phyloP scores from a whole-genome alignment of 2,113 vertebrate species.

The Accipiter virgatus region DNA sequence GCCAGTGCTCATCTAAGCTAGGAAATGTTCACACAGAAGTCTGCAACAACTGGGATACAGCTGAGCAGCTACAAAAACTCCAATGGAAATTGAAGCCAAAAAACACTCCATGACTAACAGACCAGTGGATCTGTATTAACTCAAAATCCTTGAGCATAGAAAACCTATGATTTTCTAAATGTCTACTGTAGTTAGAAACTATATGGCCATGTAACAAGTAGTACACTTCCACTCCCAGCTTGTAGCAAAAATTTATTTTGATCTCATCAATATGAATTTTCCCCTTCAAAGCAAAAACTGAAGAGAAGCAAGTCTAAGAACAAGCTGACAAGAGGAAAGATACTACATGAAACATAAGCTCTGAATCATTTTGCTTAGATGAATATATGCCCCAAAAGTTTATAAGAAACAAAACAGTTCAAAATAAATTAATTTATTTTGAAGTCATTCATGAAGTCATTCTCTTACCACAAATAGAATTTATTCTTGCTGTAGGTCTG shows the following conservation, averaged over 20 bases:
- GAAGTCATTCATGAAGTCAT: not conserved
- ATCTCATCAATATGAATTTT: not conserved
- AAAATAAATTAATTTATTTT: not conserved
- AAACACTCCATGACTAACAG: not conserved
- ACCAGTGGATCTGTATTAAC: not conserved
- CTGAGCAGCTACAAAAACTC: not conserved
- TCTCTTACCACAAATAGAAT: constrained; percentile 96
- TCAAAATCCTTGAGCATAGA: not conserved
- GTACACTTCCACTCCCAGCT: not conserved
- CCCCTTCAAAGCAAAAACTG: not conserved
- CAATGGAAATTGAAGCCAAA: not conserved
- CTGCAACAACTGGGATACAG: not conserved
- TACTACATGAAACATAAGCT: not conserved
- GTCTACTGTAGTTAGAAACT: not conserved
- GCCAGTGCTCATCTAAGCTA: not conserved
- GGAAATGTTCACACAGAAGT: not conserved
- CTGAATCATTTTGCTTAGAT: not conserved
- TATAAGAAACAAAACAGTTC: not conserved
- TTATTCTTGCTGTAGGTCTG: constrained; percentile 96
- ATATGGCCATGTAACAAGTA: not conserved
- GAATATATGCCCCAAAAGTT: not conserved
- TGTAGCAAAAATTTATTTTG: not conserved
- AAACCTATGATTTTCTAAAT: not conserved
- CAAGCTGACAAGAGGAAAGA: not conserved
- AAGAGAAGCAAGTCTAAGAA: not conserved